These are phyloP conservation scores for Atrina japonica DNA, from an alignment of 2,888 invertebrate genomes.

Conservation along the genomic window DNA sequence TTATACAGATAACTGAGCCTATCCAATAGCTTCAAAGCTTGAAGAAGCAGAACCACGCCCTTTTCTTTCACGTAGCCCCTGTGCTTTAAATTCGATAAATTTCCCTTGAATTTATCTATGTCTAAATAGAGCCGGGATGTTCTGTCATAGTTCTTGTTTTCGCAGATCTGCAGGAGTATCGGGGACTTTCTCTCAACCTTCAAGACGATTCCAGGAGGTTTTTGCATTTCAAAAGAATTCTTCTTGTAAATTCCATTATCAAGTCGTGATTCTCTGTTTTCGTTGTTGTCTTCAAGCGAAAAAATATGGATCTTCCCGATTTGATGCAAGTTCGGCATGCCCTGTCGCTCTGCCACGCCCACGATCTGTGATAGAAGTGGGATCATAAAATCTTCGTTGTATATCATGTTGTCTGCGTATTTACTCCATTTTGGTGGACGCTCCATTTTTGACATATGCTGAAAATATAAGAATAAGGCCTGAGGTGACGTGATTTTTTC, in stretches of 20 bases:
- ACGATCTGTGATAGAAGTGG: not conserved
- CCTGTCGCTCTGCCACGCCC: not conserved
- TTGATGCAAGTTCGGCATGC: not conserved
- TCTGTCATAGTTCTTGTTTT: not conserved
- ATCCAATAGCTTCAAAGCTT: conserved; percentile 13
- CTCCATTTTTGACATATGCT: no score
- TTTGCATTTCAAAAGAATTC: not conserved
- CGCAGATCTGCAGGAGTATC: conserved; percentile 1
- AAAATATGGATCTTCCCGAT: conserved; percentile 1
- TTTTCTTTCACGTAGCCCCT: conserved; percentile 4
- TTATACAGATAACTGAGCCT: conserved; percentile 4
- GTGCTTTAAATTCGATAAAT: not conserved
- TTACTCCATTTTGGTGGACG: no score
- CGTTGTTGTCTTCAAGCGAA: not conserved
- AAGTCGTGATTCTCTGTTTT: not conserved
- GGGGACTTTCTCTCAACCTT: not conserved
- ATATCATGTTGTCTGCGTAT: no score
- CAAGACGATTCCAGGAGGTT: conserved; percentile 1
- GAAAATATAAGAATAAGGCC: no score
- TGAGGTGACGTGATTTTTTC: no score
- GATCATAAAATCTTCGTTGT: conserved; percentile 8
- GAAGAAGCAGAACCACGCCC: not conserved
- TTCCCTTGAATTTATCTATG: not conserved
- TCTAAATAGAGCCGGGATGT: not conserved
- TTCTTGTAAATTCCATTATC: not conserved